Percentiles rank a stretch among this genome's conserved stretches.
phyloP scores from a whole-genome alignment of 2,113 vertebrate species.

The Eublepharis macularius region DNA sequence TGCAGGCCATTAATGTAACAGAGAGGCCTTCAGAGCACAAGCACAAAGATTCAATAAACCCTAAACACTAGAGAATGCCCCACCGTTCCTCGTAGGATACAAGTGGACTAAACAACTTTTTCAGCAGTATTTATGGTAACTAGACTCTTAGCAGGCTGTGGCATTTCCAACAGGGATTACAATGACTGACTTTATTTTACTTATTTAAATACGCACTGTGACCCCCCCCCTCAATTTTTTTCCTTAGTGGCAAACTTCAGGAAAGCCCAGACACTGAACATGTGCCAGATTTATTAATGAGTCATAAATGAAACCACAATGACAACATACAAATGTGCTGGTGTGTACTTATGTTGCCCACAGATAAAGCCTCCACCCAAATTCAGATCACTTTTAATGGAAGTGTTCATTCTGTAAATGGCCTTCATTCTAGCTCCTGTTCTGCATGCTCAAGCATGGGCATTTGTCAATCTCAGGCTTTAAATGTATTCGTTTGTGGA shows the following conservation, averaged over 20 bases:
- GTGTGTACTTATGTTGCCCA: neutral
- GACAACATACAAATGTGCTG: conserved; percentile 6
- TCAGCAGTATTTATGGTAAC: too few species aligned
- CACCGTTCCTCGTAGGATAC: too few species aligned
- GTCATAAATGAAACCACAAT: conserved; percentile 10
- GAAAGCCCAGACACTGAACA: conserved; percentile 26
- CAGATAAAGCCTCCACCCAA: neutral
- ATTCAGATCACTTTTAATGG: neutral
- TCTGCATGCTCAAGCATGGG: neutral
- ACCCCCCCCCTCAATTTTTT: conserved; percentile 6
- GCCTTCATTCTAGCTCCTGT: neutral
- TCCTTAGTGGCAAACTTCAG: conserved; percentile 1
- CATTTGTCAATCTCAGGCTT: neutral
- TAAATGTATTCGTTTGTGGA: neutral
- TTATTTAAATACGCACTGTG: conserved; percentile 32
- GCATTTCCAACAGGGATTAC: too few species aligned
- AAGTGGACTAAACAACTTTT: too few species aligned
- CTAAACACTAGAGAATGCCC: too few species aligned
- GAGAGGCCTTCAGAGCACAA: too few species aligned
- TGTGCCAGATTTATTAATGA: conserved; percentile 20
- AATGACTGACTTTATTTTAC: neutral
- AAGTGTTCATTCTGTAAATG: neutral
- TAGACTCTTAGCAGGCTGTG: too few species aligned
- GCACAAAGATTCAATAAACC: too few species aligned
- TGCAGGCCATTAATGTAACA: too few species aligned